These are phyloP conservation scores for Campoplex nolae DNA, from an alignment of 2,888 invertebrate genomes.

Conservation along the genomic window DNA sequence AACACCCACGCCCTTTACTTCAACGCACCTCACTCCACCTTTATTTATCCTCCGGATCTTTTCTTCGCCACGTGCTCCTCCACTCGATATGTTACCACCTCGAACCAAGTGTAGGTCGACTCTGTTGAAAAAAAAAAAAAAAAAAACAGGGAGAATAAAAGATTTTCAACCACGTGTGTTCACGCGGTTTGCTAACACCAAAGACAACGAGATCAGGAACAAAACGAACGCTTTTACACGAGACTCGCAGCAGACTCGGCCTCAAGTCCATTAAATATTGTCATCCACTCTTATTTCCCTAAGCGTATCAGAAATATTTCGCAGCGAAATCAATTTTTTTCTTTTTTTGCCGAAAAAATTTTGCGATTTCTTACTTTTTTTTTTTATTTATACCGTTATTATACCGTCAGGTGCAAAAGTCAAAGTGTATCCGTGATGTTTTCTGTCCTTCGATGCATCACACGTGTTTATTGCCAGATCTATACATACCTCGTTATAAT, in stretches of 20 bases:
- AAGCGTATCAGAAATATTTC: neutral
- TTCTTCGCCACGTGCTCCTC: conserved; percentile 19
- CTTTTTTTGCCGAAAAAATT: neutral
- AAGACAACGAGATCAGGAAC: conserved; percentile 22
- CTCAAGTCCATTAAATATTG: neutral
- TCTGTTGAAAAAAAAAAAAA: neutral
- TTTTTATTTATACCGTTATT: neutral
- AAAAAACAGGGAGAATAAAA: neutral
- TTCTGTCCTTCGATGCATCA: neutral
- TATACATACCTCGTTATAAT: too few relatives aligned
- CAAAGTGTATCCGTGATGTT: neutral
- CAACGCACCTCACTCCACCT: neutral
- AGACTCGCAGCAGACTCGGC: neutral
- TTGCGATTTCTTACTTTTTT: neutral
- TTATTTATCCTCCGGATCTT: conserved; percentile 39
- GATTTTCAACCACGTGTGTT: conserved; percentile 13
- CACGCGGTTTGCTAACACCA: conserved; percentile 11
- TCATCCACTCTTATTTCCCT: neutral
- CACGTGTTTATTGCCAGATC: neutral
- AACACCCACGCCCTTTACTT: conserved; percentile 42
- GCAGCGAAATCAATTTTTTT: neutral
- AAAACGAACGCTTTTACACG: neutral
- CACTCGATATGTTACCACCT: neutral
- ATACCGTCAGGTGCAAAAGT: neutral
- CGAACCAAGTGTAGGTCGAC: conserved; percentile 24